Base-by-base conservation (phyloP, 2,797 vertebrate genomes). In the Eleutherodactylus coqui region DNA sequence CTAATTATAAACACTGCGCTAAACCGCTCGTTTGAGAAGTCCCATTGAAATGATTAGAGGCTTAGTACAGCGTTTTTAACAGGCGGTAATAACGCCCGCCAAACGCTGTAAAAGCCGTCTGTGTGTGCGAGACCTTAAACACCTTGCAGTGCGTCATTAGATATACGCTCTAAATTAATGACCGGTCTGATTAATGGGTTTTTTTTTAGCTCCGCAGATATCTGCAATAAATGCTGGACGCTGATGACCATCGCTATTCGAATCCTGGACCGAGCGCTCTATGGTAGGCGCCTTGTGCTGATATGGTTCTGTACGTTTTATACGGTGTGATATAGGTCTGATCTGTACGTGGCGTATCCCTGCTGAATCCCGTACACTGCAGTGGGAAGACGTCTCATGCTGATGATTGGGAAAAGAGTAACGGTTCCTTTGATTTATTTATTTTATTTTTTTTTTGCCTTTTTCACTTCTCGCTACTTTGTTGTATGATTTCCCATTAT, bases 191-290 rank as follows among this genome's bases (percentile, higher is more conserved):
- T 34, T 13, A 38, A 21, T 90, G 0, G 90, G 1, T 83, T 91
- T 91, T 38, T 1, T 83, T 91, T 91, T 38, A 99, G 98, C 92
- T 97, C 96, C 78, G 97, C 97, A 55, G 96, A 99, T 80, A 98
- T 99, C 92, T 99, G 98, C 87, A 85, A 92, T 80, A 99, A 97
- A 89, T 99, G 97, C 92, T 99, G 98, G 98, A 97, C 94, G 1
- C 92, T 99, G 89, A 99, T 99, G 98, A 98, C 95, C 29, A 96
- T 99, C 38, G 98, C 98, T 0, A 94, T 99, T 60, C 94, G 43
- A 72, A 89, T 99, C 91, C 94, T 99, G 2, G 96, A 99, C 90
- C 92, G 96, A 72, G 95, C 97, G 0, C 93, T 99, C 32, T 89
- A 93, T 89, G 97, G 98, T 96, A 92, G 4, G 45, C 4, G 21